phyloP scores from a whole-genome alignment of 1,140 invertebrate genomes.

The Chrysoperla carnea region DNA sequence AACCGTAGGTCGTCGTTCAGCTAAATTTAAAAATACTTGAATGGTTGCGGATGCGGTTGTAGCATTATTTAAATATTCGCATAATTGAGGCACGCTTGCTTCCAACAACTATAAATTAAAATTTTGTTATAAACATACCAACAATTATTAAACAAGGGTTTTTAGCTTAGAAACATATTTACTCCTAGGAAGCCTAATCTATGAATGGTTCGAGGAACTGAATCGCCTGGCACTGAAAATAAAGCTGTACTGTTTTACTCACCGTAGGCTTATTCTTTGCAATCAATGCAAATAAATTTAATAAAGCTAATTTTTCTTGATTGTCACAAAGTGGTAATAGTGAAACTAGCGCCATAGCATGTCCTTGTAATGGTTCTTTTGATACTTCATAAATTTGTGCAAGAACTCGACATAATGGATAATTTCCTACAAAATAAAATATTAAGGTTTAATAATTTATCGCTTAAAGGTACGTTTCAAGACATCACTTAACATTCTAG shows the following conservation, averaged over 20 bases:
- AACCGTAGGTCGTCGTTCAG: conserved; percentile 41
- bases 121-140: background rate
- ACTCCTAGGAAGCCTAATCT: no score
- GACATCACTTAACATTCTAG: no score
- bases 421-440: conserved; percentile 45
- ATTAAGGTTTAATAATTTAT: no score
- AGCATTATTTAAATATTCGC: conserved; percentile 44
- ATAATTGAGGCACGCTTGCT: conserved; percentile 56
- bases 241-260: no score
- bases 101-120: conserved; percentile 39
- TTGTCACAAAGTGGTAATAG: conserved; percentile 65
- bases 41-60: conserved; percentile 40
- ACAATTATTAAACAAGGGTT: no score
- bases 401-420: conserved; percentile 64
- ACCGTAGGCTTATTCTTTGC: conserved; percentile 62
- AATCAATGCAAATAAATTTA: conserved; percentile 64
- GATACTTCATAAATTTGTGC: conserved; percentile 79
- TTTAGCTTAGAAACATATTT: no score
- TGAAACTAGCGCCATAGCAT: conserved; percentile 63
- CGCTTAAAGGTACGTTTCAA: no score
- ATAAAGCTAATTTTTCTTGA: conserved; percentile 63
- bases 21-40: conserved; percentile 61
- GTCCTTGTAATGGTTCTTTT: conserved; percentile 64
- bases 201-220: no score
- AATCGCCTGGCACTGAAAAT: no score